Conservation (phyloP, 2,888 invertebrate genomes). For the Zygothrica quintamaculata region DNA sequence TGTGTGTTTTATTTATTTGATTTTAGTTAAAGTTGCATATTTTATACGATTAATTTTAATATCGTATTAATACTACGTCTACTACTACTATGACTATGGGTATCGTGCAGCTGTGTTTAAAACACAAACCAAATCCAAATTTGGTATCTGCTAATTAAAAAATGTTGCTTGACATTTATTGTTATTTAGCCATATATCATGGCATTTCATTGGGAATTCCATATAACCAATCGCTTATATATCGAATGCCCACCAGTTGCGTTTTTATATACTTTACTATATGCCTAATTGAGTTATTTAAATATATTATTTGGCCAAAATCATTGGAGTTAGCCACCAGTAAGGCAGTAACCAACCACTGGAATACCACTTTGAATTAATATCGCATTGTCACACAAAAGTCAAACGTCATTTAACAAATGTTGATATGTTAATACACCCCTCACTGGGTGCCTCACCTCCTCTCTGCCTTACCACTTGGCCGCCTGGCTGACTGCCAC, state of each 20-base stretch:
- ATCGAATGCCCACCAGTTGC: constrained; percentile 72
- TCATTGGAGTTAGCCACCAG: constrained; percentile 27
- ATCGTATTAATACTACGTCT: too few species aligned
- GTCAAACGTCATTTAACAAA: constrained; percentile 82
- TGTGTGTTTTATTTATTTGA: constrained; percentile 48
- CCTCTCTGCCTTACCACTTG: too few species aligned
- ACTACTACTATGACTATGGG: constrained; percentile 16
- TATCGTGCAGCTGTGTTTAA: too few species aligned
- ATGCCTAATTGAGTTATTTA: constrained; percentile 81
- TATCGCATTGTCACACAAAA: constrained; percentile 80
- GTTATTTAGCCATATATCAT: constrained; percentile 78
- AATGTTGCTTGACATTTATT: constrained; percentile 73
- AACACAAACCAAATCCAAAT: too few species aligned
- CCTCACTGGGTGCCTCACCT: too few species aligned
- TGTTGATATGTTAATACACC: constrained; percentile 81
- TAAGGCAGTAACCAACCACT: constrained; percentile 5
- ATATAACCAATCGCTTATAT: constrained; percentile 33
- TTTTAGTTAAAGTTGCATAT: constrained; percentile 57
- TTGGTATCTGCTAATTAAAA: constrained; percentile 68
- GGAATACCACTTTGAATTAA: constrained; percentile 63
- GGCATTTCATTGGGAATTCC: constrained; percentile 79
- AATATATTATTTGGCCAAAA: constrained; percentile 76
- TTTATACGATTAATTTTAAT: constrained; percentile 61
- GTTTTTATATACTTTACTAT: constrained; percentile 67
- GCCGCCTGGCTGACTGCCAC: constrained; percentile 33